Conservation (phyloP, 2,113 vertebrate genomes). For the Corvus hawaiiensis region DNA sequence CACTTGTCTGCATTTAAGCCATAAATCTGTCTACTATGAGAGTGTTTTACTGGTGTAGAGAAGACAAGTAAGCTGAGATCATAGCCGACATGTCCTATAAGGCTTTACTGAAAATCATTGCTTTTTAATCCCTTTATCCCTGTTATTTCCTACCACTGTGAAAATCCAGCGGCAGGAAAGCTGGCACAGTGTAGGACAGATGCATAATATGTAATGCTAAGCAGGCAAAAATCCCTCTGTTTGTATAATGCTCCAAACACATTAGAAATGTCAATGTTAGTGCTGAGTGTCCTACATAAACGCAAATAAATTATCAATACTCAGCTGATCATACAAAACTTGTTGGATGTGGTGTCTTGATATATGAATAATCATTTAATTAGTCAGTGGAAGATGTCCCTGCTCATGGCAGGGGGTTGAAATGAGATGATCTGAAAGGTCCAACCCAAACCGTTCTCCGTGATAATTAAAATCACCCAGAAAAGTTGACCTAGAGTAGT, state of each 20-base stretch:
- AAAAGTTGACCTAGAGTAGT: background rate
- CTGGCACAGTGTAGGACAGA: conserved; percentile 37
- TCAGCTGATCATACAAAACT: background rate
- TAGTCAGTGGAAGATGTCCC: background rate
- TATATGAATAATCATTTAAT: background rate
- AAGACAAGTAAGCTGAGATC: conserved; percentile 51
- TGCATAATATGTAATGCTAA: conserved; percentile 9
- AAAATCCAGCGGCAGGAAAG: conserved; percentile 36
- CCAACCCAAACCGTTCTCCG: background rate
- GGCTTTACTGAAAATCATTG: conserved; percentile 54
- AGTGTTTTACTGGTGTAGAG: conserved; percentile 28
- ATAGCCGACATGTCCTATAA: conserved; percentile 52
- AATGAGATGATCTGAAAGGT: background rate
- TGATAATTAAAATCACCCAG: background rate
- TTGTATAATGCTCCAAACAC: conserved; percentile 1
- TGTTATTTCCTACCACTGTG: conserved; percentile 42
- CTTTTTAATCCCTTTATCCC: conserved; percentile 65
- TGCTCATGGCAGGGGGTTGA: background rate
- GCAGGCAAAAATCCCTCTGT: conserved; percentile 45
- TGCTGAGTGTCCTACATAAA: background rate
- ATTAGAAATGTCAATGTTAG: background rate
- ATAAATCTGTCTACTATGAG: background rate
- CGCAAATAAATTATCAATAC: background rate
- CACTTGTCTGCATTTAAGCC: conserved; percentile 47
- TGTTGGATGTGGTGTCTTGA: background rate